Percentiles rank a stretch among this genome's conserved stretches.
phyloP scores from a whole-genome alignment of 1,140 invertebrate genomes.

The Ooceraea biroi region DNA sequence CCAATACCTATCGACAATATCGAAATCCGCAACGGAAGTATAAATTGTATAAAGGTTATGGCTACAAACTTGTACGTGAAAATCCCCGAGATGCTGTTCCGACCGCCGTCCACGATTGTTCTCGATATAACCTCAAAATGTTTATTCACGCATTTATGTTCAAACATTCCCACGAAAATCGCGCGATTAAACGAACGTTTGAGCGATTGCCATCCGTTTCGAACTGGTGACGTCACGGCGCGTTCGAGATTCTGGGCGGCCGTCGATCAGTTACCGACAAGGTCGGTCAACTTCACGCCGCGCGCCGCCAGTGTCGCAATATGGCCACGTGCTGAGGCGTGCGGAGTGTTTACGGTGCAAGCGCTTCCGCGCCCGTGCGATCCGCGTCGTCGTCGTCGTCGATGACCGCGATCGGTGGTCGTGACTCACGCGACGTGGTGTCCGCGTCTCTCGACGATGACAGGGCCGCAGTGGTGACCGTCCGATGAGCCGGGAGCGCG shows the following conservation, averaged over 20 bases:
- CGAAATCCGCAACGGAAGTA: too few relatives aligned
- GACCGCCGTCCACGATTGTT: neutral
- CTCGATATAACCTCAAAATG: neutral
- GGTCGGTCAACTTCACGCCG: neutral
- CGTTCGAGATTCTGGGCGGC: neutral
- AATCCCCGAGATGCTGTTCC: neutral
- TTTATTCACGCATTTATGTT: too few relatives aligned
- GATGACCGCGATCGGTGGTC: neutral
- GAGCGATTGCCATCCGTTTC: neutral
- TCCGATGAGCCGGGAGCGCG: neutral
- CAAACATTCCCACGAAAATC: neutral
- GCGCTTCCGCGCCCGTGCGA: neutral
- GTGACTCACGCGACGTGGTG: slow-evolving; percentile 36
- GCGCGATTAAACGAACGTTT: neutral
- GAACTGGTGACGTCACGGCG: slow-evolving; percentile 1
- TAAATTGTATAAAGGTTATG: too few relatives aligned
- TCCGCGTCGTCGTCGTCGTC: neutral
- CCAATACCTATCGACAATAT: too few relatives aligned
- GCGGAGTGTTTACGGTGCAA: slow-evolving; percentile 75
- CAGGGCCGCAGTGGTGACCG: slow-evolving; percentile 13
- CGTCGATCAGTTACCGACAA: neutral
- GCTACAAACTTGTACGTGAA: too few relatives aligned
- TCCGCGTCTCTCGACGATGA: slow-evolving; percentile 28
- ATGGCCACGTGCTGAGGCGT: slow-evolving; percentile 82
- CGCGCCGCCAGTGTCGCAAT: slow-evolving; percentile 77